A percentile compares a stretch with the other conserved stretches of the same genome.
phyloP scores from a whole-genome alignment of 2,797 vertebrate genomes.

The Tokudaia muenninki region DNA sequence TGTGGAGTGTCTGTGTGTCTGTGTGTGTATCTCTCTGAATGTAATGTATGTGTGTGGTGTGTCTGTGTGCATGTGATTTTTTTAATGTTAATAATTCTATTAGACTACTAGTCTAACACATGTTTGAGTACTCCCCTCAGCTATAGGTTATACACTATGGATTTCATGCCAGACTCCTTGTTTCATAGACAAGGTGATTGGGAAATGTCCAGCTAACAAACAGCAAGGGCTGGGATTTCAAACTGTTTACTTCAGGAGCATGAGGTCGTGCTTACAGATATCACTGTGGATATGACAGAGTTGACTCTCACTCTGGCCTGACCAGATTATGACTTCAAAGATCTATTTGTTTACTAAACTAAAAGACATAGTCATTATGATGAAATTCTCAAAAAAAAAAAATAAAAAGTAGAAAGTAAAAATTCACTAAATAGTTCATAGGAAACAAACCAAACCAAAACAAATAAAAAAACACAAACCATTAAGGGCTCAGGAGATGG shows the following conservation, averaged over 20 bases:
- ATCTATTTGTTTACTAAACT: neutral
- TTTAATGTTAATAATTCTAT: conserved; percentile 31
- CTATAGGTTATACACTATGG: neutral
- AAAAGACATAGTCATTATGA: neutral
- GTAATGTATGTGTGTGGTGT: neutral
- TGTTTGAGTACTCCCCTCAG: neutral
- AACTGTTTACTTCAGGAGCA: neutral
- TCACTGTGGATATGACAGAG: neutral
- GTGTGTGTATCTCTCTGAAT: neutral
- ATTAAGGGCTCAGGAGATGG: neutral
- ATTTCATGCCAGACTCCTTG: neutral
- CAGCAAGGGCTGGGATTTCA: neutral
- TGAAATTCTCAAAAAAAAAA: neutral
- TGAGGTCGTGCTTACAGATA: neutral
- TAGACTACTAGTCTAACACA: neutral
- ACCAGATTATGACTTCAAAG: neutral
- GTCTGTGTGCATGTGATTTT: neutral
- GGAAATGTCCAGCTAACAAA: neutral
- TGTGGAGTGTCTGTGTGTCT: neutral
- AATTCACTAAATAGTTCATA: neutral
- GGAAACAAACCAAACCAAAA: neutral
- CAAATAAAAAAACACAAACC: neutral
- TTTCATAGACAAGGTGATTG: neutral
- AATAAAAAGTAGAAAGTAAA: neutral
- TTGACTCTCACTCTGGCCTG: neutral